A percentile compares a stretch with the other conserved stretches of the same genome.
These are phyloP conservation scores for Cydia pomonella DNA, from an alignment of 1,140 invertebrate species.

Conservation along the genomic window DNA sequence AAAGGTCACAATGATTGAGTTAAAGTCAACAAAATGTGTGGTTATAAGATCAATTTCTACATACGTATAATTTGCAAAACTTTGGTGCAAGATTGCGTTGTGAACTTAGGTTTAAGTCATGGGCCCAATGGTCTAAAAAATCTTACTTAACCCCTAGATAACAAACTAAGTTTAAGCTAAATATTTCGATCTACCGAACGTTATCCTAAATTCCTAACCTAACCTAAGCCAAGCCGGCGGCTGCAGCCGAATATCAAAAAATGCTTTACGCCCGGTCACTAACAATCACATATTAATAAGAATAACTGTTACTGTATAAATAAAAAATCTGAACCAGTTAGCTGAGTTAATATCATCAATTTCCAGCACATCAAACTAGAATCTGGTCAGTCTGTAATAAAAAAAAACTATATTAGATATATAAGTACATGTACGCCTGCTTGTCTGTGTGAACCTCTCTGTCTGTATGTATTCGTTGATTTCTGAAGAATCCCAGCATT, in stretches of 20 bases:
- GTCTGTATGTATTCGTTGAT: too few relatives aligned
- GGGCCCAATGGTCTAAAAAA: constrained; percentile 75
- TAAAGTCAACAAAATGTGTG: background rate
- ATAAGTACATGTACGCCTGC: too few relatives aligned
- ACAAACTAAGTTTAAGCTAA: constrained; percentile 71
- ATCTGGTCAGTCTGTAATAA: too few relatives aligned
- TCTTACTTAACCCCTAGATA: constrained; percentile 64
- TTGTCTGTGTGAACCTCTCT: too few relatives aligned
- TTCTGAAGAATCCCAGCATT: too few relatives aligned
- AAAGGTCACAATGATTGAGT: background rate
- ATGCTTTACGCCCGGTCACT: background rate
- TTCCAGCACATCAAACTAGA: too few relatives aligned
- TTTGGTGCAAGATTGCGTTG: background rate
- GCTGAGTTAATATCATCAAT: too few relatives aligned
- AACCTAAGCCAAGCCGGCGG: constrained; percentile 11
- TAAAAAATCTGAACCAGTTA: too few relatives aligned
- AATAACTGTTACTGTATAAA: too few relatives aligned
- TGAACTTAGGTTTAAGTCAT: constrained; percentile 77
- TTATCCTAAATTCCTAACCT: constrained; percentile 26
- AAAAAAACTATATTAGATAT: too few relatives aligned
- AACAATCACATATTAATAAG: background rate
- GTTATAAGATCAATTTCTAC: background rate
- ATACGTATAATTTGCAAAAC: background rate
- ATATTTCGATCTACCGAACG: constrained; percentile 65
- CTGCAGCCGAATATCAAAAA: constrained; percentile 32